A percentile compares a stretch with the other conserved stretches of the same genome.
phyloP scores from a whole-genome alignment of 2,797 vertebrate species.

The Schizopygopsis malacanthus region DNA sequence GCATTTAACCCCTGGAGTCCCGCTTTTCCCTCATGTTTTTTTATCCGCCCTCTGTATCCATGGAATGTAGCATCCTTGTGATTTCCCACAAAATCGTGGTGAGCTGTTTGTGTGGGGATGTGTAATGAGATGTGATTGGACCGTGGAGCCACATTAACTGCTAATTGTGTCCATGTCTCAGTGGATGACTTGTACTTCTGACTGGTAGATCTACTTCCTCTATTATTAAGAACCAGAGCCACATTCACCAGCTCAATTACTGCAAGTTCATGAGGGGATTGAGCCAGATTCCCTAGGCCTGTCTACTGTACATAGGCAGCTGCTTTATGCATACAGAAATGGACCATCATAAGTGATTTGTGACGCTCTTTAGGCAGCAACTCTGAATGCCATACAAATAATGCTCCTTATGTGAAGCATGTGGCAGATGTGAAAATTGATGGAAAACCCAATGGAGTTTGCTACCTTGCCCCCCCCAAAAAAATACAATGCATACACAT shows the following conservation, averaged over 20 bases:
- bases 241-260: not conserved
- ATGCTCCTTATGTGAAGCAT: not conserved
- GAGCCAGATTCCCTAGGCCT: not conserved
- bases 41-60: conserved; percentile 33
- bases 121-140: conserved; percentile 42
- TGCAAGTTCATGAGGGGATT: conserved; percentile 6
- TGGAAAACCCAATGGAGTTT: not conserved
- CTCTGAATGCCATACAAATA: not conserved
- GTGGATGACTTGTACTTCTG: conserved; percentile 25
- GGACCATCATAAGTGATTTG: not conserved
- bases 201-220: conserved; percentile 29
- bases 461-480: not conserved
- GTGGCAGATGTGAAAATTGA: not conserved
- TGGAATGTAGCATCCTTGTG: conserved; percentile 61
- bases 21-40: not conserved
- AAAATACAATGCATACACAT: not conserved
- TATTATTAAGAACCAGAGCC: not conserved
- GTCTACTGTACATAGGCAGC: not conserved
- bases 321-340: not conserved
- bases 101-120: conserved; percentile 49
- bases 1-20: conserved; percentile 46
- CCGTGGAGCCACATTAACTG: conserved; percentile 33
- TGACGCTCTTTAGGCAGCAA: not conserved
- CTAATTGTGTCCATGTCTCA: not conserved
- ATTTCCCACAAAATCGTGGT: conserved; percentile 29